Evolutionary conservation across 2,888 invertebrate species (phyloP), one percentile per base, ranked within the genome.

Genomic region (Cerceris rybyensis): DNA sequence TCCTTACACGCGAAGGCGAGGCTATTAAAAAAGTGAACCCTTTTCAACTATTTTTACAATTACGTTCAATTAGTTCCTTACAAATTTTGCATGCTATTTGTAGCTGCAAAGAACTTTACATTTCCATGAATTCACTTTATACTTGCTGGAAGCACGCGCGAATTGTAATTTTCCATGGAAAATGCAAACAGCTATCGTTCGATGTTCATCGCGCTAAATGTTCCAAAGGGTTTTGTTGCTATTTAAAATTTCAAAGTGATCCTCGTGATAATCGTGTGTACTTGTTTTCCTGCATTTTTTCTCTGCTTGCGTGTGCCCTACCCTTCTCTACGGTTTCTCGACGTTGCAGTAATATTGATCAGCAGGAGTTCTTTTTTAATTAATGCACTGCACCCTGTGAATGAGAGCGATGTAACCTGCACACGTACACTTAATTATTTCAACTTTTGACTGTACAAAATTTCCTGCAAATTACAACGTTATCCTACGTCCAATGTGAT

Each of bases 281-380:
- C 16, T 7, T 28, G 50, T 55, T 61, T 59, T 49, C 17, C 50
- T 63, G 11, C 7, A 41, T 16, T 6, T 17, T 50, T 75, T 63
- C 28, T 63, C 42, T 49, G 61, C 55, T 72, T 52, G 67, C 75
- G 67, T 71, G 69, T 46, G 50, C 17, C 17, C 64, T 42, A 6
- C 8, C 13, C 41, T 28, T 28, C 28, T 28, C 28, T 4, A 28
- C 42, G 39, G 50, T 55, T 61, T 78, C 46, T 41, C 71, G 39
- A 64, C 71, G 71, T 65, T 71, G 76, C 76, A 52, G 49, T 50
- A 68, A 61, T 76, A 76, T 78, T 67, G 78, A 78, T 67, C 63
- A 57, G 70, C 7, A 59, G 55, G 16, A 1, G 39, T 11, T 16
- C 41, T 41, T 70, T 64, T 65, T 65, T 65, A 76, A 76, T 76